Conservation (phyloP, 1,140 invertebrate species). For the Zaprionus taronus region DNA sequence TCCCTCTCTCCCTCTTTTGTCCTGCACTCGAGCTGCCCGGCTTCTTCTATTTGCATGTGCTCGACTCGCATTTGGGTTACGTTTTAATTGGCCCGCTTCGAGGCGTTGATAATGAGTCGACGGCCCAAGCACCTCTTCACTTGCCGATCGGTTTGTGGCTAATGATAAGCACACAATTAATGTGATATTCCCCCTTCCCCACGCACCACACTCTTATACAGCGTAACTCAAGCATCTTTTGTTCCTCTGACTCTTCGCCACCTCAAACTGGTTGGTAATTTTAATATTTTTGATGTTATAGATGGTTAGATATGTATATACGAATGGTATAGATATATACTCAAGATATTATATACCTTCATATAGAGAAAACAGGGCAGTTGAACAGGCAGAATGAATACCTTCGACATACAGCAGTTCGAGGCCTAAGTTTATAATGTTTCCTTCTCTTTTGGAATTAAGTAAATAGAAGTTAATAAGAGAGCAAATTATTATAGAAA, state of each 20-base stretch:
- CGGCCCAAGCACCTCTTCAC: background rate
- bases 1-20: background rate
- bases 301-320: too few species aligned
- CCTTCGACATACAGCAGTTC: too few species aligned
- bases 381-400: too few species aligned
- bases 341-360: too few species aligned
- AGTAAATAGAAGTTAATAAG: too few species aligned
- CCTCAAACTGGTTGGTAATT: too few species aligned
- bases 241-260: background rate
- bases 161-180: constrained; percentile 69
- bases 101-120: constrained; percentile 31
- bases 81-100: constrained; percentile 71
- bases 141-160: constrained; percentile 49
- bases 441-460: too few species aligned
- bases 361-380: too few species aligned
- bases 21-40: background rate
- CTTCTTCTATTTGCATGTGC: constrained; percentile 21
- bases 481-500: too few species aligned
- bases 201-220: background rate
- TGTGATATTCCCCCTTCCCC: background rate
- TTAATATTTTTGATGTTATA: too few species aligned
- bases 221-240: background rate
- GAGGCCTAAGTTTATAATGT: too few species aligned
- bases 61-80: constrained; percentile 70
- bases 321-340: too few species aligned